phyloP scores from a whole-genome alignment of 2,113 vertebrate species.

The Rhabdomys dilectus region DNA sequence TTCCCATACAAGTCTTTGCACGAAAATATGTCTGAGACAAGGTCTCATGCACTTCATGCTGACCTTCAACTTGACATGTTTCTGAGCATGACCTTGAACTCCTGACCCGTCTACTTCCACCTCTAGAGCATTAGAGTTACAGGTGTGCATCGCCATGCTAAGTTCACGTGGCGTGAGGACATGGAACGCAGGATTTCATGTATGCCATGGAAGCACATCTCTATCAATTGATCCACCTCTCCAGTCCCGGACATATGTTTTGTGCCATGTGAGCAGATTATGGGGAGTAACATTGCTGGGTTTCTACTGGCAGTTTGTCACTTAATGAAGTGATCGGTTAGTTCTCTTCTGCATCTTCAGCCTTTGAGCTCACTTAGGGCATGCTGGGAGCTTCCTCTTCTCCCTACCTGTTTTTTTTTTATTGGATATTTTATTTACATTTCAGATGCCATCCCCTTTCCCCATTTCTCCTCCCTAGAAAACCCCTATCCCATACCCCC shows the following conservation, averaged over 20 bases:
- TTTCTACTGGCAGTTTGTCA: not conserved
- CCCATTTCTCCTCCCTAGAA: too few species aligned
- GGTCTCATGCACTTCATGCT: not conserved
- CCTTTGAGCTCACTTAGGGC: not conserved
- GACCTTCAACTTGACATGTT: not conserved
- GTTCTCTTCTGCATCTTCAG: not conserved
- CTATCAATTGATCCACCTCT: too few species aligned
- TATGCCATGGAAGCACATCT: not conserved
- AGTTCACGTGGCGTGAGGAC: not conserved
- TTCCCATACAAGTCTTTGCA: not conserved
- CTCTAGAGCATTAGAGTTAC: not conserved
- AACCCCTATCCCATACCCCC: too few species aligned
- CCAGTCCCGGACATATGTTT: not conserved
- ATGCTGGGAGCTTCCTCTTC: not conserved
- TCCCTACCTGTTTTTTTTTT: not conserved
- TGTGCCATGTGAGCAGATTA: not conserved
- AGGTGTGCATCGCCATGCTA: not conserved
- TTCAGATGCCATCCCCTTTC: too few species aligned
- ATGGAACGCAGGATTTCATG: not conserved
- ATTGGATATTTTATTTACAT: too few species aligned
- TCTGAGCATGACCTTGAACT: not conserved
- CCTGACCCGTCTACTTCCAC: not conserved
- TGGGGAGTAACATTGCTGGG: not conserved
- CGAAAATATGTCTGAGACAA: not conserved
- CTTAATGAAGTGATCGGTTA: not conserved